phyloP scores from a whole-genome alignment of 2,797 vertebrate species.

The Ptychobarbus kaznakovi region DNA sequence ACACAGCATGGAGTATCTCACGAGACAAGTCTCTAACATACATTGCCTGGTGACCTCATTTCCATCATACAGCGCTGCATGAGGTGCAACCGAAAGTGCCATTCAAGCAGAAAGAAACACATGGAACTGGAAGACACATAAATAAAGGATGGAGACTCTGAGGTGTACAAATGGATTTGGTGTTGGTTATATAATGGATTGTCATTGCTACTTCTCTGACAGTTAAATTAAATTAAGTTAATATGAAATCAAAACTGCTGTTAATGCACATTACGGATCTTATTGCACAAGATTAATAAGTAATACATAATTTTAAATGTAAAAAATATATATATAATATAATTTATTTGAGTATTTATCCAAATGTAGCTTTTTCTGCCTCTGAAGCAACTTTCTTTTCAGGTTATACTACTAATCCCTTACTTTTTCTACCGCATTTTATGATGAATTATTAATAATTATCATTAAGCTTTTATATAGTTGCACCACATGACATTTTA shows the following conservation, averaged over 20 bases:
- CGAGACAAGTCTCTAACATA: slow-evolving; percentile 32
- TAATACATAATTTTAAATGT: neutral
- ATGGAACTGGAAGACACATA: slow-evolving; percentile 40
- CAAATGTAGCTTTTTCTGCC: neutral
- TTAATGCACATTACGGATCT: neutral
- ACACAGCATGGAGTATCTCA: slow-evolving; percentile 29
- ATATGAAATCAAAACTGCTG: neutral
- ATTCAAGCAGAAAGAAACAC: slow-evolving; percentile 37
- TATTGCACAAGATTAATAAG: neutral
- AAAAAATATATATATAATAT: no score
- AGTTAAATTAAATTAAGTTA: neutral
- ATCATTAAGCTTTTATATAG: neutral
- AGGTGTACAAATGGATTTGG: neutral
- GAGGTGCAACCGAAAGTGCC: slow-evolving; percentile 26
- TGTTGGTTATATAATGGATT: slow-evolving; percentile 14
- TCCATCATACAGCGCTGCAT: neutral
- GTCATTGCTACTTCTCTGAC: neutral
- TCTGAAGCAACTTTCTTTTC: neutral
- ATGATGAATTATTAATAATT: neutral
- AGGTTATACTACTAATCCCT: neutral
- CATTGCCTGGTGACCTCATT: slow-evolving; percentile 29
- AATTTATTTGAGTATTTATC: neutral
- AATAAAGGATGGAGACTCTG: slow-evolving; percentile 14
- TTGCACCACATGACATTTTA: neutral
- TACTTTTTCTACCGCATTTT: neutral